Evolutionary conservation across 1,140 invertebrate genomes (phyloP), one percentile per base, ranked within the genome.

Genomic region (Formica exsecta): DNA sequence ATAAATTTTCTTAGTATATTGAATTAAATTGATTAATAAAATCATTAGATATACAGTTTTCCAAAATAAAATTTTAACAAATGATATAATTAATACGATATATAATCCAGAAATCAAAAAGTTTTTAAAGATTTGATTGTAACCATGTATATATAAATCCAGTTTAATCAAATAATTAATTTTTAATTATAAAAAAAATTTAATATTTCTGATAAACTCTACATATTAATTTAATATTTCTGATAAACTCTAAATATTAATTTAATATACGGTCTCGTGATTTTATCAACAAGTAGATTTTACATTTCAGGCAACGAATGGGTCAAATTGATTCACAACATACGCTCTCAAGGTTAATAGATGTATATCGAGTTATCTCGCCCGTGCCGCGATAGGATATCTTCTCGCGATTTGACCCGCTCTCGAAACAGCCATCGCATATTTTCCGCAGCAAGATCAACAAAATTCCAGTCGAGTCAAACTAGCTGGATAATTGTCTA

Each of bases 311-410:
- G 29, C 54, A 59, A 16, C 48, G n/a, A 54, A 19, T 70, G 16
- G 16, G 22, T 59, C 36, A 80, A 70, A 80, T 51, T 48, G 68
- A 48, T 22, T 74, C 68, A 73, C 29, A 81, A 61, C 54, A 44
- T 22, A 19, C 38, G 25, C 41, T 74, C 48, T 74, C 68, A 83
- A 38, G 68, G 54, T 83, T 74, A 83, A 83, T 61, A 83, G 79
- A 83, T 83, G 73, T 83, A 51, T 83, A 83, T 83, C 79, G 16
- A 73, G 54, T 83, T 83, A 83, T 83, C 79, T 83, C 19, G 5
- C 25, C 54, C 54, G 11, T 64, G 7, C 59, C 13, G 68, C 38
- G 79, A 83, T 83, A 83, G 51, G 38, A 74, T 83, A 83, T 83
- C 68, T 61, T 38, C 32, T 70, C 51, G 76, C 48, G 36, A 70